A percentile compares a stretch with the other conserved stretches of the same genome.
Evolutionary conservation across 2,888 invertebrate genomes (phyloP).

Genomic region (Palloptera scutellata): DNA sequence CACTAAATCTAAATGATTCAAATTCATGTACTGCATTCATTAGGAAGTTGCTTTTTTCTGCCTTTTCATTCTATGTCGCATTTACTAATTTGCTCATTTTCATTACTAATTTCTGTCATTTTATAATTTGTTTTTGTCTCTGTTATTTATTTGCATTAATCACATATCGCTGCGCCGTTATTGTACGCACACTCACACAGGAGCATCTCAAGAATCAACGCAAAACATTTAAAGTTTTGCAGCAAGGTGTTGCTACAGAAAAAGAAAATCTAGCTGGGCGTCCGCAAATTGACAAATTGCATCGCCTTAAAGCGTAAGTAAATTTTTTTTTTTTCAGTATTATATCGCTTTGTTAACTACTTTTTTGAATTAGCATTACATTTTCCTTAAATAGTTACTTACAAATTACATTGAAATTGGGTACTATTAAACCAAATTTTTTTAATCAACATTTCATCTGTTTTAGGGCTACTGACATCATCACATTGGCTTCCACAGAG

Average conservation of each 20-base stretch:
- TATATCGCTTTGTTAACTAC: conserved; percentile 19
- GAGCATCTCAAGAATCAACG: conserved; percentile 70
- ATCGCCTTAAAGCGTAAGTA: conserved; percentile 67
- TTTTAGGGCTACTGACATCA: conserved; percentile 54
- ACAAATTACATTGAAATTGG: not conserved
- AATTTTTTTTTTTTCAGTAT: conserved; percentile 8
- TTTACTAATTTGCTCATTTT: conserved; percentile 13
- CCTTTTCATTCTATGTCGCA: conserved; percentile 17
- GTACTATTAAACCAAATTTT: not conserved
- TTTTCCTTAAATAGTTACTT: too few relatives aligned
- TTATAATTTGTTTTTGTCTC: not conserved
- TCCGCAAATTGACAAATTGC: conserved; percentile 67
- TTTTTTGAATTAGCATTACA: conserved; percentile 22
- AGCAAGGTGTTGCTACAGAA: conserved; percentile 74
- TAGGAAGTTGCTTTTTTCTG: conserved; percentile 14
- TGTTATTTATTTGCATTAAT: too few relatives aligned
- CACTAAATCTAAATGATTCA: not conserved
- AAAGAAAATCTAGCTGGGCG: conserved; percentile 82
- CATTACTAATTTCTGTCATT: conserved; percentile 6
- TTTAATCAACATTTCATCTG: conserved; percentile 6
- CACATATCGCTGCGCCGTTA: not conserved
- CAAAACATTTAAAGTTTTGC: conserved; percentile 78
- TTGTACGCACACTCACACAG: conserved; percentile 48
- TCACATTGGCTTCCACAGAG: conserved; percentile 49
- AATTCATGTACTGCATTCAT: not conserved